These are phyloP conservation scores for Drepana falcataria DNA, from an alignment of 2,888 invertebrate genomes.

Conservation along the genomic window DNA sequence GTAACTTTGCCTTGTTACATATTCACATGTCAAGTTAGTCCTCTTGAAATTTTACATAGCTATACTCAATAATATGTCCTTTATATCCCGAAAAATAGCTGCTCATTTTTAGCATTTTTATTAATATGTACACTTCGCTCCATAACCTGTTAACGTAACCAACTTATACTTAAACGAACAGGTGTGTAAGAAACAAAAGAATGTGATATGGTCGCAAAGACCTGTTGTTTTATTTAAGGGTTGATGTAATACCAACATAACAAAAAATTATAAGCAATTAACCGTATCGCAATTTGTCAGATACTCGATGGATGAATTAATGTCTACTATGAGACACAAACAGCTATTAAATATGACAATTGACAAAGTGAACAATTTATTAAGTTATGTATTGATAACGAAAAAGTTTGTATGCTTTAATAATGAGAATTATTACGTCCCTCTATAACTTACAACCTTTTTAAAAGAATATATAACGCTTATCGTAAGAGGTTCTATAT, in stretches of 20 bases:
- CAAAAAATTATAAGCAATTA: not conserved
- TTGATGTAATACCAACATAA: not conserved
- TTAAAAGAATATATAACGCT: too few species aligned
- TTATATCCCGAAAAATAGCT: too few species aligned
- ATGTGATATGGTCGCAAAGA: not conserved
- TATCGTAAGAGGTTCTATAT: too few species aligned
- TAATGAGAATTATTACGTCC: too few species aligned
- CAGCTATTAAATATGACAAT: not conserved
- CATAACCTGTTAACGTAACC: not conserved
- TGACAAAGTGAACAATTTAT: not conserved
- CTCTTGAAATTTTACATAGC: too few species aligned
- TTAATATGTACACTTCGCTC: too few species aligned
- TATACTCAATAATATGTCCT: too few species aligned
- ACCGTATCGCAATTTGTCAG: not conserved
- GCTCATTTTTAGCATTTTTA: too few species aligned
- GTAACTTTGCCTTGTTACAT: too few species aligned
- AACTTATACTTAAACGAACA: not conserved
- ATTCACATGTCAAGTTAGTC: too few species aligned
- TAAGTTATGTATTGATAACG: not conserved
- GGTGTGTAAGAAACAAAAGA: not conserved
- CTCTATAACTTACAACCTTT: too few species aligned
- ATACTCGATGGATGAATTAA: not conserved
- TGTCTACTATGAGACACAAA: not conserved
- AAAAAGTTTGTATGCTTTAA: too few species aligned
- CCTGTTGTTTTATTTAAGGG: not conserved